phyloP scores from a whole-genome alignment of 2,113 vertebrate species.

The Forbesichthys agassizii region DNA sequence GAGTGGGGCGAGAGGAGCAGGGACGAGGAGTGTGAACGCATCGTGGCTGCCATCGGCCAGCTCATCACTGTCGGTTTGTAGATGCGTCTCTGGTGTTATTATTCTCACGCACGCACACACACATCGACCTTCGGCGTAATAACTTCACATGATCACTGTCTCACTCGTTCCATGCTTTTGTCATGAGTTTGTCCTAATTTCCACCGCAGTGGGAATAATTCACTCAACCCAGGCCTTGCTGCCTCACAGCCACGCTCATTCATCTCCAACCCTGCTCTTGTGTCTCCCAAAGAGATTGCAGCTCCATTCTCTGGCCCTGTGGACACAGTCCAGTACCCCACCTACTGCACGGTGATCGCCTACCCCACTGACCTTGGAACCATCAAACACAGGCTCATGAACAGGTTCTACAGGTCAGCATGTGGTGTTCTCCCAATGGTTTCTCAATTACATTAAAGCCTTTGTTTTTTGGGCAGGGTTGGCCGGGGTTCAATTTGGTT shows the following conservation, averaged over 20 bases:
- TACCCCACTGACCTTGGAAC: constrained; percentile 95
- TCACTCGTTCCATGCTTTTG: neutral
- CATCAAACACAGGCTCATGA: constrained; percentile 85
- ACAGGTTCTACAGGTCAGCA: constrained; percentile 93
- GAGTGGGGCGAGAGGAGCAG: constrained; percentile 88
- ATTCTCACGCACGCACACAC: neutral
- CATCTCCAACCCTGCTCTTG: constrained; percentile 3
- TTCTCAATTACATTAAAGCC: neutral
- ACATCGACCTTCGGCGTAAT: neutral
- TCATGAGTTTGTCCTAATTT: too few species aligned
- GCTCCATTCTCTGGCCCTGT: constrained; percentile 92
- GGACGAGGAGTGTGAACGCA: constrained; percentile 88
- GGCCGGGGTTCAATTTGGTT: too few species aligned
- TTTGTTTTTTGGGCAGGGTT: too few species aligned
- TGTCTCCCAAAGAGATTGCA: constrained; percentile 81
- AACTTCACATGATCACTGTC: neutral
- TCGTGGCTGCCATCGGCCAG: constrained; percentile 86
- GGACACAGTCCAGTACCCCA: constrained; percentile 89
- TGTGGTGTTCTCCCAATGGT: neutral
- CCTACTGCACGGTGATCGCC: constrained; percentile 91
- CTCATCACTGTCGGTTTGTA: constrained; percentile 87
- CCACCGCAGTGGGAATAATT: too few species aligned
- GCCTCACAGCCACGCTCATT: neutral
- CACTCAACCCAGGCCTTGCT: neutral
- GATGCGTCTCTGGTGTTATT: neutral